These are phyloP conservation scores for Euspilapteryx auroguttella DNA, from an alignment of 2,888 invertebrate genomes.

Conservation along the genomic window DNA sequence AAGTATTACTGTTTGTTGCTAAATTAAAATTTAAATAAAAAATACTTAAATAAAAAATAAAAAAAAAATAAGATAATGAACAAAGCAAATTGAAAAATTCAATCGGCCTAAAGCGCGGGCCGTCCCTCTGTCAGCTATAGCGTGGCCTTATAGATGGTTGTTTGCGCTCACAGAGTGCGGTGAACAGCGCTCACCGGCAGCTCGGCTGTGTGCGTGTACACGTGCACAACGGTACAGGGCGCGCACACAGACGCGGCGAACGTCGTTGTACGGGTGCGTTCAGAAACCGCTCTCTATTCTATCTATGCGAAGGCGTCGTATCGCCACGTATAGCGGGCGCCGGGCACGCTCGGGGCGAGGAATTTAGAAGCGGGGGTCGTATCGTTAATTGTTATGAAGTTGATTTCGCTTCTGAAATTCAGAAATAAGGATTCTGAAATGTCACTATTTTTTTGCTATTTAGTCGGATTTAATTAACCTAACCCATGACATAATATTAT, in stretches of 20 bases:
- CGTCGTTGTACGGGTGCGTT: slow-evolving; percentile 46
- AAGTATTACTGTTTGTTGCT: no score
- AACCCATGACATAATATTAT: no score
- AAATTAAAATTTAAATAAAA: not conserved
- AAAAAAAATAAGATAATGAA: slow-evolving; percentile 9
- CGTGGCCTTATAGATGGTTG: slow-evolving; percentile 64
- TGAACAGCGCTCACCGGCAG: slow-evolving; percentile 60
- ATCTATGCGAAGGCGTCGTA: slow-evolving; percentile 62
- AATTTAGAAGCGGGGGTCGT: slow-evolving; percentile 62
- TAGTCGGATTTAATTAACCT: no score
- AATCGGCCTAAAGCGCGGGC: slow-evolving; percentile 37
- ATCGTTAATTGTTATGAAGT: slow-evolving; percentile 63
- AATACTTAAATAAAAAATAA: no score
- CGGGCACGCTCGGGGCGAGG: slow-evolving; percentile 61
- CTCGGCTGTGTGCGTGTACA: slow-evolving; percentile 36
- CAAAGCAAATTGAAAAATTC: slow-evolving; percentile 19
- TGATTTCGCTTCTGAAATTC: slow-evolving; percentile 61
- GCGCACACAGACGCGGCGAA: slow-evolving; percentile 23
- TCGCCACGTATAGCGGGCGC: slow-evolving; percentile 43
- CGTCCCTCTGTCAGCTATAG: slow-evolving; percentile 57
- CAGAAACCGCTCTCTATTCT: slow-evolving; percentile 63
- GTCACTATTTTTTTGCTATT: no score
- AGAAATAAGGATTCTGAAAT: slow-evolving; percentile 59
- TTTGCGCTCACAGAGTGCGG: slow-evolving; percentile 64
- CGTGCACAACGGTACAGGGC: slow-evolving; percentile 14